A percentile compares a stretch with the other conserved stretches of the same genome.
These are phyloP conservation scores for Rhagium mordax DNA, from an alignment of 2,888 invertebrate species.

Conservation along the genomic window DNA sequence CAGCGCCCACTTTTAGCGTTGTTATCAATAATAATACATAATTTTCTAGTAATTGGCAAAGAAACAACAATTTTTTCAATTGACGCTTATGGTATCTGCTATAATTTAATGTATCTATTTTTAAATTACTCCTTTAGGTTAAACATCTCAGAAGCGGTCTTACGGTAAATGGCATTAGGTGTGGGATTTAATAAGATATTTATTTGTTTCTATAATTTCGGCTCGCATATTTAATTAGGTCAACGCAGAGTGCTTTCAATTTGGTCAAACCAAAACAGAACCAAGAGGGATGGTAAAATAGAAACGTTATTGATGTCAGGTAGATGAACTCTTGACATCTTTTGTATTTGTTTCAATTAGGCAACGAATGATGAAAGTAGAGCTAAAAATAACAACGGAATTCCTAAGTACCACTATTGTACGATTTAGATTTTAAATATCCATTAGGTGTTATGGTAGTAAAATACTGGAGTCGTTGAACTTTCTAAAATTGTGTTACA, in stretches of 20 bases:
- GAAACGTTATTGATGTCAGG: not conserved
- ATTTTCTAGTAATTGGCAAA: no score
- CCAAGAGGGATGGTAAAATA: not conserved
- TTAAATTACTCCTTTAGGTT: not conserved
- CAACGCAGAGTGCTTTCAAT: not conserved
- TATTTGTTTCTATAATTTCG: not conserved
- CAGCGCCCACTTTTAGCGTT: no score
- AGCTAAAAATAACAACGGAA: not conserved
- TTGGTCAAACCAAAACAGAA: not conserved
- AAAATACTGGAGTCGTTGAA: conserved; percentile 2
- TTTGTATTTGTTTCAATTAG: not conserved
- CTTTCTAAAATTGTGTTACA: conserved; percentile 2
- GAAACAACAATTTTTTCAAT: not conserved
- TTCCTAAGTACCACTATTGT: not conserved
- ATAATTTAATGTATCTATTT: not conserved
- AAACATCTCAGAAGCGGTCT: not conserved
- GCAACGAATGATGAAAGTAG: not conserved
- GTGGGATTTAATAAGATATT: not conserved
- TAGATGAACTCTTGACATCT: not conserved
- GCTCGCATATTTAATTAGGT: not conserved
- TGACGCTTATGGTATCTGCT: not conserved
- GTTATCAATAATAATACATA: no score
- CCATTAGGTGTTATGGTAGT: not conserved
- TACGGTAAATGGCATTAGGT: not conserved
- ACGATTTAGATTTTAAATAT: not conserved